Conservation (phyloP, 2,113 vertebrate genomes). For the Alexandromys fortis region DNA sequence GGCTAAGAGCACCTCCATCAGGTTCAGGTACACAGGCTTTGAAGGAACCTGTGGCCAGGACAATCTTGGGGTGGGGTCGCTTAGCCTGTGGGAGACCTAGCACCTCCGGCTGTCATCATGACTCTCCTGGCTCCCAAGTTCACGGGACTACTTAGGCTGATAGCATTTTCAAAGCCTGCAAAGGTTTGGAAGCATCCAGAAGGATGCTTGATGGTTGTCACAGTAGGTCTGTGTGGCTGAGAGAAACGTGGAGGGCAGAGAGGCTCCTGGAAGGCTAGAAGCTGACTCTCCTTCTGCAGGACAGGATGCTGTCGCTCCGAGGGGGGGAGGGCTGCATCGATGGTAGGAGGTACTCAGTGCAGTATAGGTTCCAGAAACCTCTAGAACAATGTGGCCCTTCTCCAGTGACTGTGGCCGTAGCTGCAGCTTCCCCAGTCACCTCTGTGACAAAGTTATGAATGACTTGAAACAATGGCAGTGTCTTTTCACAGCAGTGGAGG, state of each 20-base stretch:
- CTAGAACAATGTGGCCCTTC: not conserved
- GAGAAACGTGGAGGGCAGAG: not conserved
- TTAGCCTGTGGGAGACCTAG: no score
- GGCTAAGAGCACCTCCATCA: no score
- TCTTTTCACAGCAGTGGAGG: not conserved
- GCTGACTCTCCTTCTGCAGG: not conserved
- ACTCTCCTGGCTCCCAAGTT: not conserved
- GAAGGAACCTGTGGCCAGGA: not conserved
- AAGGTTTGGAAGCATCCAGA: not conserved
- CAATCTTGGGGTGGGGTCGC: not conserved
- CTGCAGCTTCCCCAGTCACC: not conserved
- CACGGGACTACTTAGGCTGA: not conserved
- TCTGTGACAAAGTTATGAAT: not conserved
- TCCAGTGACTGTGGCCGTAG: not conserved
- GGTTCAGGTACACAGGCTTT: not conserved
- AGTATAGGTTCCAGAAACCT: not conserved
- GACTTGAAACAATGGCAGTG: not conserved
- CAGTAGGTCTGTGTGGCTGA: not conserved
- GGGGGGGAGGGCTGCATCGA: not conserved
- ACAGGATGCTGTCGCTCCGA: not conserved
- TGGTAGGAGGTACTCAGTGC: not conserved
- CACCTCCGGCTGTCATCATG: not conserved
- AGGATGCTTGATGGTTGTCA: not conserved
- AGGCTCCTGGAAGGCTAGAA: not conserved
- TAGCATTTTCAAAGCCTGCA: not conserved